phyloP scores from a whole-genome alignment of 2,797 vertebrate species.

The Sebastolobus alascanus region DNA sequence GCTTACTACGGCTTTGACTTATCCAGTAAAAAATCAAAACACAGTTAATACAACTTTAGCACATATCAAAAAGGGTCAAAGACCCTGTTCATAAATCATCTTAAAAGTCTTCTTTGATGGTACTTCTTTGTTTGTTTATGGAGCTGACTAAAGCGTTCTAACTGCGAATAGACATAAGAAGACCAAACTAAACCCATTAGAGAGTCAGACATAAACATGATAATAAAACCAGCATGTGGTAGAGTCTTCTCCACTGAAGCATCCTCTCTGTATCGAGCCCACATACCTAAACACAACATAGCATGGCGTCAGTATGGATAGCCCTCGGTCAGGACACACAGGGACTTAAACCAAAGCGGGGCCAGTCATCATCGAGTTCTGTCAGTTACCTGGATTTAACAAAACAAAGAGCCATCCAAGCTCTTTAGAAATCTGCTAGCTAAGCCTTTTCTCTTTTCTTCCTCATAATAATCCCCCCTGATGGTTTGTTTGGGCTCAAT shows the following conservation, averaged over 20 bases:
- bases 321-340: slow-evolving; percentile 72
- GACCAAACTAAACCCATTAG: slow-evolving; percentile 59
- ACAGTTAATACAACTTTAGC: slow-evolving; percentile 35
- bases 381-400: slow-evolving; percentile 81
- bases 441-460: slow-evolving; percentile 83
- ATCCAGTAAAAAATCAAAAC: slow-evolving; percentile 19
- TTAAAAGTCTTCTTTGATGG: slow-evolving; percentile 44
- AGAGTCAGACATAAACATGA: slow-evolving; percentile 74
- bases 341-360: slow-evolving; percentile 69
- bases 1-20: slow-evolving; percentile 8
- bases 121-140: slow-evolving; percentile 68
- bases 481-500: slow-evolving; percentile 84
- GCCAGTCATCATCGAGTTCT: slow-evolving; percentile 75
- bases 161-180: slow-evolving; percentile 54
- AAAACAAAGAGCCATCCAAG: slow-evolving; percentile 75
- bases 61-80: slow-evolving; percentile 32
- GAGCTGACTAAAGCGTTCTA: slow-evolving; percentile 36
- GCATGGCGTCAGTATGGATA: slow-evolving; percentile 71
- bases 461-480: slow-evolving; percentile 85
- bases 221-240: slow-evolving; percentile 77
- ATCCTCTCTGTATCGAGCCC: slow-evolving; percentile 64
- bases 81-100: slow-evolving; percentile 25
- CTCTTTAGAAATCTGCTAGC: slow-evolving; percentile 75
- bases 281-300: slow-evolving; percentile 61
- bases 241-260: slow-evolving; percentile 60